Percentiles rank a stretch among this genome's conserved stretches.
Evolutionary conservation across 2,888 invertebrate species (phyloP).

Genomic region (Aphodius sticticus): DNA sequence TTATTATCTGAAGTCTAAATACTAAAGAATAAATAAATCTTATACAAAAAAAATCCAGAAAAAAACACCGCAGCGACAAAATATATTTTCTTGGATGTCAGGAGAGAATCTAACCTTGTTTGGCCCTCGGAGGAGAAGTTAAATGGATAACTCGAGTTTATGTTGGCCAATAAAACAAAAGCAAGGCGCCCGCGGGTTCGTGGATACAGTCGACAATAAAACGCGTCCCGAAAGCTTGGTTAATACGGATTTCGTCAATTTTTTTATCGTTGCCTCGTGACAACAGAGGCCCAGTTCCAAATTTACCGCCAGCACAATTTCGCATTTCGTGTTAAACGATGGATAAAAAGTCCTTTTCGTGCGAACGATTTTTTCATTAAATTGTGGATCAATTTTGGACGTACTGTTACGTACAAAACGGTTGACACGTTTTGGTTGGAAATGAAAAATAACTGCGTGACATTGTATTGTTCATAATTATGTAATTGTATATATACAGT

Average conservation of each 20-base stretch:
- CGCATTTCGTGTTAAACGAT: too few species aligned
- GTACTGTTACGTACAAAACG: too few species aligned
- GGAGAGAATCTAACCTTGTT: neutral
- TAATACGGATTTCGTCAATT: neutral
- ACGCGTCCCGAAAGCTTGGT: neutral
- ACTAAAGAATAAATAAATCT: too few species aligned
- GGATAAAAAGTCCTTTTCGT: too few species aligned
- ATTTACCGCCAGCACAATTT: neutral
- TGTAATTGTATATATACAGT: too few species aligned
- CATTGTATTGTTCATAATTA: too few species aligned
- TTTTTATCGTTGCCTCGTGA: neutral
- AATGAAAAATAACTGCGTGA: too few species aligned
- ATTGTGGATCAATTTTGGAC: too few species aligned
- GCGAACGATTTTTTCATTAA: too few species aligned
- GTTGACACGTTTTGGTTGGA: too few species aligned
- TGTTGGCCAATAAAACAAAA: slow-evolving; percentile 4
- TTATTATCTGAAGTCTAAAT: too few species aligned
- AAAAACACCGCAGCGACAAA: neutral
- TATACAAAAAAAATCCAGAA: too few species aligned
- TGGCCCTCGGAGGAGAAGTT: neutral
- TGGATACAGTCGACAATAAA: neutral
- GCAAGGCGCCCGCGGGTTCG: neutral
- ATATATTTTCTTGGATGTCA: neutral
- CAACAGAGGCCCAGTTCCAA: neutral
- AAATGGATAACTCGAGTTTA: neutral